Evolutionary conservation across 2,113 vertebrate genomes (phyloP), one percentile per base, ranked within the genome.

Genomic region (Echinops telfairi): DNA sequence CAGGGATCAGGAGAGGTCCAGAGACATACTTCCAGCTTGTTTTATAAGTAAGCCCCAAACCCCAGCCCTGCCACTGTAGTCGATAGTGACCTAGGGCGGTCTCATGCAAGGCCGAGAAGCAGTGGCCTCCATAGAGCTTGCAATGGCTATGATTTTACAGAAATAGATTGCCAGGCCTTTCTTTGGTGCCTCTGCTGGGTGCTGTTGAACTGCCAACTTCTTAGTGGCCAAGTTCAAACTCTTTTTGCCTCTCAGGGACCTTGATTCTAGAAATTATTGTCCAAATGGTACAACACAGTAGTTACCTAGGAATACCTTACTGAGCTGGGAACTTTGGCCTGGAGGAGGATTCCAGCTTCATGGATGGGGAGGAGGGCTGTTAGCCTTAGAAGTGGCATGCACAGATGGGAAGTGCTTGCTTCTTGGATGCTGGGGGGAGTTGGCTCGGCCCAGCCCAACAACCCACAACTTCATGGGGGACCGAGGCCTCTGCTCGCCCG

Each of bases 401-500:
- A 5, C 1, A 40, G 29, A 15, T 0, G 23, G 85, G 60, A 14
- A 0, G 1, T 23, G 22, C 22, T 22, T 53, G 60, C 40, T n/a
- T 57, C 80, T 86, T 8, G 27, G 75, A 70, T 19, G 27, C 3
- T 81, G 6, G 1, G 75, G 23, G 17, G 73, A 60, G 33, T 40
- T 12, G 29, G 23, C 43, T 11, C 5, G 6, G 29, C 76, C 40
- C 0, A 25, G 0, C 2, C 29, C 47, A 68, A 53, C 9, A 4
- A 53, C 47, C 47, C 47, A 31, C 12, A 27, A 2, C 3, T 27
- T 86, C 68, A n/a, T 53, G 6, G 1, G 64, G 40, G 20, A 4
- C 78, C 83, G 0, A 2, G 2, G 5, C 4, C 71, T 66, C 4
- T 0, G n/a, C 25, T 7, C 22, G 27, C 17, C 4, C 0, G 1